phyloP scores from a whole-genome alignment of 2,888 invertebrate species.

The Crossocerus cetratus region DNA sequence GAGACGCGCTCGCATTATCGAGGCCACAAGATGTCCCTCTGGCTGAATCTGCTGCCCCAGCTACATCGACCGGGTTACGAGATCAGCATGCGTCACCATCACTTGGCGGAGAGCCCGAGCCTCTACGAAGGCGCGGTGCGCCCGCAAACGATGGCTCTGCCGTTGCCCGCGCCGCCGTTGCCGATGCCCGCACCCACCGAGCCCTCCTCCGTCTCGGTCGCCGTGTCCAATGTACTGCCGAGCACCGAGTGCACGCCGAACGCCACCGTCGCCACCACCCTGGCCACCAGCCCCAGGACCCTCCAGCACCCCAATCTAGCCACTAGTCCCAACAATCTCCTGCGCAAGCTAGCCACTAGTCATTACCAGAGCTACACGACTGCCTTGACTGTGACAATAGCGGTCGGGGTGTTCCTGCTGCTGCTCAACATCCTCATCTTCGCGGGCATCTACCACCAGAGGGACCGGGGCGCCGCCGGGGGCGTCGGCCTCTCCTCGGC shows the following conservation, averaged over 20 bases:
- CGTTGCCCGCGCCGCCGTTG: slow-evolving; percentile 79
- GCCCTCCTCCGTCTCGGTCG: slow-evolving; percentile 64
- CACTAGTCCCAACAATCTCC: slow-evolving; percentile 83
- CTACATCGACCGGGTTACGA: slow-evolving; percentile 92
- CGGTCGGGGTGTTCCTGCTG: slow-evolving; percentile 89
- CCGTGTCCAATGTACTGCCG: slow-evolving; percentile 62
- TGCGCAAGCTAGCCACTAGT: slow-evolving; percentile 87
- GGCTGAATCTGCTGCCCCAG: slow-evolving; percentile 94
- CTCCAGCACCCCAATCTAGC: slow-evolving; percentile 75
- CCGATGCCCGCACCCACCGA: slow-evolving; percentile 78
- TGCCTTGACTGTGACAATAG: slow-evolving; percentile 91
- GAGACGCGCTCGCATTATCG: slow-evolving; percentile 94
- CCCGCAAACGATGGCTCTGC: slow-evolving; percentile 85
- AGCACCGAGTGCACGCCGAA: slow-evolving; percentile 89
- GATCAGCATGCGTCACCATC: slow-evolving; percentile 91
- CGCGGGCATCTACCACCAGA: slow-evolving; percentile 92
- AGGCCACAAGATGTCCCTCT: slow-evolving; percentile 95
- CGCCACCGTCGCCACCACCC: slow-evolving; percentile 54
- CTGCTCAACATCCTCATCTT: slow-evolving; percentile 91
- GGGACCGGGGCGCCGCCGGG: slow-evolving; percentile 78
- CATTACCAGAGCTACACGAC: slow-evolving; percentile 94
- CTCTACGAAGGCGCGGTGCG: slow-evolving; percentile 84
- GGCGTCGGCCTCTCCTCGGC: slow-evolving; percentile 43
- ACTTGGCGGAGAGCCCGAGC: slow-evolving; percentile 83
- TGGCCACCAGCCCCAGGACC: slow-evolving; percentile 58